Conservation (phyloP, 1,140 invertebrate species). For the Drosophila chauvacae region DNA sequence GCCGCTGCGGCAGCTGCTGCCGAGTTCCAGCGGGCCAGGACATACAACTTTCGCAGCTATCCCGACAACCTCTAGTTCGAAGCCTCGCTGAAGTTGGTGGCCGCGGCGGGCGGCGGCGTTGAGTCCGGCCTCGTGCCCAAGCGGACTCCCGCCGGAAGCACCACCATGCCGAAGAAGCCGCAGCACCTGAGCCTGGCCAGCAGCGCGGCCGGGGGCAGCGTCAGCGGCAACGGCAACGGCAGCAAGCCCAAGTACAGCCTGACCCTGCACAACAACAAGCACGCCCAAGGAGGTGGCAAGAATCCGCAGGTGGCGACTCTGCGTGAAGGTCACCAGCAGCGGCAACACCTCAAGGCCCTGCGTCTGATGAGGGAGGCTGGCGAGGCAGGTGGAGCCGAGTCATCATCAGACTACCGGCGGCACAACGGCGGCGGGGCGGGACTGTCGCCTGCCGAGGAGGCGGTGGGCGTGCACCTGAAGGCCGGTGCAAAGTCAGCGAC, state of each 20-base stretch:
- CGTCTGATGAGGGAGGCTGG: conserved; percentile 57
- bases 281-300: conserved; percentile 41
- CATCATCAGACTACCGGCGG: conserved; percentile 49
- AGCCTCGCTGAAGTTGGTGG: conserved; percentile 74
- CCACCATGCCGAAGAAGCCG: conserved; percentile 75
- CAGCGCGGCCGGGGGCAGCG: conserved; percentile 12
- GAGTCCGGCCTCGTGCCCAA: conserved; percentile 14
- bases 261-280: conserved; percentile 54
- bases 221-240: not conserved
- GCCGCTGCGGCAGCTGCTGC: conserved; percentile 63
- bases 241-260: conserved; percentile 50
- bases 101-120: conserved; percentile 33
- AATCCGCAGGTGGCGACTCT: conserved; percentile 30
- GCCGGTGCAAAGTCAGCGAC: conserved; percentile 18
- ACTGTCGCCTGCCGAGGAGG: conserved; percentile 53
- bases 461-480: conserved; percentile 60
- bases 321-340: conserved; percentile 68
- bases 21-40: conserved; percentile 82
- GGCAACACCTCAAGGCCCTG: conserved; percentile 68
- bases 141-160: conserved; percentile 22
- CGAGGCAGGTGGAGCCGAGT: conserved; percentile 3
- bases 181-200: conserved; percentile 66
- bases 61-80: conserved; percentile 84
- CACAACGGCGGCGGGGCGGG: conserved; percentile 28
- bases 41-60: conserved; percentile 84